Evolutionary conservation across 2,113 vertebrate species (phyloP).

Genomic region (Rhinolophus ferrumequinum): DNA sequence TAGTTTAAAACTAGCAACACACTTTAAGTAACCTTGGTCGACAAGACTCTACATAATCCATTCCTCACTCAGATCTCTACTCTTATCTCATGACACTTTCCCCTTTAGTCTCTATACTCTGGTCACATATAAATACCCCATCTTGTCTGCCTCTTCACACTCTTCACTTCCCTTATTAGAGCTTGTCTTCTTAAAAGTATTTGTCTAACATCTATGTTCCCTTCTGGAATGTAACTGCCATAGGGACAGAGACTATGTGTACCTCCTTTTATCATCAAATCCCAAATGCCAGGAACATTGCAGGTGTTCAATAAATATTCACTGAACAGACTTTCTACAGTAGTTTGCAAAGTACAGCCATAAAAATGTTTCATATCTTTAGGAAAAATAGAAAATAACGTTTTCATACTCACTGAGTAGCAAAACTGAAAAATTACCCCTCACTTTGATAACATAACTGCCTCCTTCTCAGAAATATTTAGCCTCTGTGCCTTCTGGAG

Average conservation of each 20-base stretch:
- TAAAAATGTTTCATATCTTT: conserved; percentile 35
- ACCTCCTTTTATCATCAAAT: background rate
- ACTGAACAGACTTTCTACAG: background rate
- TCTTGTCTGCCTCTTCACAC: background rate
- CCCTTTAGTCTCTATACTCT: background rate
- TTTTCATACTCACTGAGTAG: background rate
- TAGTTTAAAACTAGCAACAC: background rate
- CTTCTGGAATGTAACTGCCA: background rate
- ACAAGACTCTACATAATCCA: background rate
- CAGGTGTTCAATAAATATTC: background rate
- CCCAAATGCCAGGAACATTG: background rate
- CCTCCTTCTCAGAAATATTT: conserved; percentile 9
- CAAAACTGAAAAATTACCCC: background rate
- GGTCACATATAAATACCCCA: background rate
- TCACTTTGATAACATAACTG: background rate
- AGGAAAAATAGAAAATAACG: conserved; percentile 21
- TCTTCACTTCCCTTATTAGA: background rate
- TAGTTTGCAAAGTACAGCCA: background rate
- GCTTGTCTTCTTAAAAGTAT: background rate
- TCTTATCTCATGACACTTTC: background rate
- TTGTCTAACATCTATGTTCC: background rate
- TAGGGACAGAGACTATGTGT: background rate
- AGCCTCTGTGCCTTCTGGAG: background rate
- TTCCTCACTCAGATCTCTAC: background rate
- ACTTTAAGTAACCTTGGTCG: background rate